Base-by-base conservation (phyloP, 2,113 vertebrate genomes). In the Syngnathoides biaculeatus region DNA sequence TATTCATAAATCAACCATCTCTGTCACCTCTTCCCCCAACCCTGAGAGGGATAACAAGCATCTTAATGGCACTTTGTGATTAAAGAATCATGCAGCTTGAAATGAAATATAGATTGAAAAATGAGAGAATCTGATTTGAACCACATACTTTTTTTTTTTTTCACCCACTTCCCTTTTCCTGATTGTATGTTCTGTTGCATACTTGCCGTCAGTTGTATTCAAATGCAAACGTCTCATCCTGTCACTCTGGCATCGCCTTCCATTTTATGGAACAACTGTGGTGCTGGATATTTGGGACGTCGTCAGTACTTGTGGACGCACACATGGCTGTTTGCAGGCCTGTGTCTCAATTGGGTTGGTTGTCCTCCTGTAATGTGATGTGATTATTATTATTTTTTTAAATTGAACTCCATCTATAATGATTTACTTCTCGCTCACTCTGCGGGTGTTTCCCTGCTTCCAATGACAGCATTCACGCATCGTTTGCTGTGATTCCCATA, bases 1-100 rank as follows among this genome's bases (percentile, higher is more conserved):
- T 84, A 75, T 87, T 84, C 82, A 89, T 87, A 77, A 85, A 86
- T 89, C 81, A 73, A 58, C 77, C 30, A 65, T 38, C 61, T 72
- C 68, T 74, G 40, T 27, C 67, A 30, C 60, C 71, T 65, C 73
- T 38, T 66, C 82, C 70, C 67, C 75, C 48, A 75, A 17, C 55
- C 60, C 43, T 50, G 24, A 8, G 43, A 69, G 63, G 42, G 68
- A 65, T 70, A 76, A 82, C 73, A 68, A 10, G 39, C 50, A 2
- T 26, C 64, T 64, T 45, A 64, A 77, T 73, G 72, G 79, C 65
- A 79, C 55, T 43, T 55, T 75, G 59, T 73, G 53, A 83, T 83
- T 26, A 60, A 38, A 56, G 22, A 67, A 50, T 0, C 64, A 70
- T 72, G 65, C 0, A 0, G n/a, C 52, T 27, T 53, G 56, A 63